Evolutionary conservation across 2,888 invertebrate species (phyloP).

Genomic region (Seladonia tumulorum): DNA sequence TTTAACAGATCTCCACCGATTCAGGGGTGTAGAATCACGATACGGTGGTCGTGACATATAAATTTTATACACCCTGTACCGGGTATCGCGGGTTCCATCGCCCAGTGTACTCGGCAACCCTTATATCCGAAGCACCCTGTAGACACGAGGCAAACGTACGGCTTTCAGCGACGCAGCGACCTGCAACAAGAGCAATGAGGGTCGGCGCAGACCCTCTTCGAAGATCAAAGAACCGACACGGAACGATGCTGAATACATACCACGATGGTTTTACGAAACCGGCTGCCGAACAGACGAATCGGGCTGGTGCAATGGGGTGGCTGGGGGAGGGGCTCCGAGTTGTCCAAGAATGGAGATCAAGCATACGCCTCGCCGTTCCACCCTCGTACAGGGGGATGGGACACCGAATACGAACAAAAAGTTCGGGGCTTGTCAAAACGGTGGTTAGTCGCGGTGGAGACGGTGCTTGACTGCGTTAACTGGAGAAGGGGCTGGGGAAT

Average conservation of each 20-base stretch:
- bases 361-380: neutral
- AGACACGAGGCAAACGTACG: neutral
- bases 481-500: neutral
- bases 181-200: constrained; percentile 18
- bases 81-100: neutral
- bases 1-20: no score
- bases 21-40: no score
- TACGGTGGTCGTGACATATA: no score
- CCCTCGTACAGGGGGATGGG: constrained; percentile 27
- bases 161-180: constrained; percentile 27
- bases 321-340: constrained; percentile 21
- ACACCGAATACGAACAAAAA: constrained; percentile 50
- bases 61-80: neutral
- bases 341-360: constrained; percentile 50
- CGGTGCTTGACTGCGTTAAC: constrained; percentile 29
- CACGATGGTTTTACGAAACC: constrained; percentile 75
- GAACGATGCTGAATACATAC: constrained; percentile 69
- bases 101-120: neutral
- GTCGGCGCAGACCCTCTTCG: constrained; percentile 45
- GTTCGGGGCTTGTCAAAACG: constrained; percentile 49
- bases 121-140: constrained; percentile 6
- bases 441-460: constrained; percentile 43
- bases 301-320: constrained; percentile 38
- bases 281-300: constrained; percentile 68
- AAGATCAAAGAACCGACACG: constrained; percentile 78